Evolutionary conservation across 2,113 vertebrate species (phyloP).

Genomic region (Crotalus tigris): DNA sequence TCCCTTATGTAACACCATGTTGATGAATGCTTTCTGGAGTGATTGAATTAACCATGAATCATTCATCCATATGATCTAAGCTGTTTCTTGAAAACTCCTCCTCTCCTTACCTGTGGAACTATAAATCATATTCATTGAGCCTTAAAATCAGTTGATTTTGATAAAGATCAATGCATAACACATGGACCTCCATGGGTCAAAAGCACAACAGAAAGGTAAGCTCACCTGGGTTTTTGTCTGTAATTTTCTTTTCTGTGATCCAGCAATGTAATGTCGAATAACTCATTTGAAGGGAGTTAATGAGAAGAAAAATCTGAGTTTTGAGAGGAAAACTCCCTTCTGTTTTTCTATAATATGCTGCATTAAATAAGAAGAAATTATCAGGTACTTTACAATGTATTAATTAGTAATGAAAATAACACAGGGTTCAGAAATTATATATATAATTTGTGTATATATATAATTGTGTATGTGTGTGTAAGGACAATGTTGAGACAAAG

Average conservation of each 20-base stretch:
- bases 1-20: conserved; percentile 51
- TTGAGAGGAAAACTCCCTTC: background rate
- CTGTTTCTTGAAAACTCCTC: conserved; percentile 48
- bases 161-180: conserved; percentile 5
- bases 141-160: conserved; percentile 29
- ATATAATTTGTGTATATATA: too few species aligned
- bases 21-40: conserved; percentile 53
- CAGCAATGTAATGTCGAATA: background rate
- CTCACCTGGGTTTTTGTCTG: background rate
- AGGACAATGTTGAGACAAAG: background rate
- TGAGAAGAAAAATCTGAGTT: background rate
- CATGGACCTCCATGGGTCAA: conserved; percentile 36
- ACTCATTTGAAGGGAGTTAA: background rate
- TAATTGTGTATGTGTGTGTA: background rate
- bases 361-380: background rate
- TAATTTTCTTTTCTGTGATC: background rate
- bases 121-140: conserved; percentile 37
- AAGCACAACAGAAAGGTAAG: conserved; percentile 32
- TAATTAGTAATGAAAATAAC: background rate
- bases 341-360: background rate
- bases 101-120: conserved; percentile 28
- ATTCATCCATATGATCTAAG: conserved; percentile 55
- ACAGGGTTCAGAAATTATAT: background rate
- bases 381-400: background rate
- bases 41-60: conserved; percentile 50